Conservation (phyloP, 2,113 vertebrate genomes). For the Phoenicopterus ruber region DNA sequence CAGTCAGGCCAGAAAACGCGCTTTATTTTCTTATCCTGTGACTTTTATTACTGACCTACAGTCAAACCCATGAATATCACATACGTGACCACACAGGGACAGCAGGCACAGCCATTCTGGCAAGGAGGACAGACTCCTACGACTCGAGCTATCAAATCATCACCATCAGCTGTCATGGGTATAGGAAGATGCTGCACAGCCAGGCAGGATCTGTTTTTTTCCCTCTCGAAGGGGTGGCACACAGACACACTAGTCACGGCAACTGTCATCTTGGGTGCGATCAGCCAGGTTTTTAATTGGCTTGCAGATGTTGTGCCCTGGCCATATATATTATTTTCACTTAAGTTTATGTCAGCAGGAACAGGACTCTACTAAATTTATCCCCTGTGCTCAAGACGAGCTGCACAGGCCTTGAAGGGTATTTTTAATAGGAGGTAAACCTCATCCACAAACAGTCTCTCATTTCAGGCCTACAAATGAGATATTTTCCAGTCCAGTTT, state of each 20-base stretch:
- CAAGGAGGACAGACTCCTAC: not conserved
- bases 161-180: not conserved
- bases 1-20: not conserved
- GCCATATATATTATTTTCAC: slow-evolving; percentile 43
- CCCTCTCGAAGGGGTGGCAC: not conserved
- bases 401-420: slow-evolving; percentile 21
- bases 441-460: slow-evolving; percentile 46
- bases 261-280: slow-evolving; percentile 22
- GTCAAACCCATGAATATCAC: not conserved
- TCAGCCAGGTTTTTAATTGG: slow-evolving; percentile 54
- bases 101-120: not conserved
- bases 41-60: not conserved
- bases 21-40: not conserved
- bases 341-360: slow-evolving; percentile 34
- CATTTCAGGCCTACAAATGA: slow-evolving; percentile 58
- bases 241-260: slow-evolving; percentile 2
- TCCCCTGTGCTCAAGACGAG: not conserved
- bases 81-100: not conserved
- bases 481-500: slow-evolving; percentile 54
- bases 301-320: slow-evolving; percentile 26
- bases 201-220: not conserved
- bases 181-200: not conserved
- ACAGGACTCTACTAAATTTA: slow-evolving; percentile 45
- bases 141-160: not conserved
- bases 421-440: slow-evolving; percentile 66